phyloP scores from a whole-genome alignment of 2,113 vertebrate species.

The human (Homo sapiens) region GRCh38 chr7:107081501-107082000 shows the following conservation, averaged over 20 bases:
- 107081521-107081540: not conserved
- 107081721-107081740: not conserved
- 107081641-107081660: not conserved
- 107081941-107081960: not conserved
- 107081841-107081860: not conserved
- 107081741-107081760: not conserved
- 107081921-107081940: not conserved
- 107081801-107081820: not conserved
- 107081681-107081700: not conserved
- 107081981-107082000: not conserved
- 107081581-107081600: not conserved
- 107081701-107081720: not conserved
- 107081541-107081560: not conserved
- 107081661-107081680: not conserved
- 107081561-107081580: not conserved
- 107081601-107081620: not conserved
- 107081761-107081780: not conserved
- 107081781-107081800: not conserved
- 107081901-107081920: conserved; percentile 10
- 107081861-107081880: not conserved
- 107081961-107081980: not conserved
- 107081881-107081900: not conserved
- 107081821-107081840: not conserved
- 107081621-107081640: not conserved
- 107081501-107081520: not conserved